Base-by-base conservation (phyloP, 2,113 vertebrate genomes). In the Diglossa brunneiventris region DNA sequence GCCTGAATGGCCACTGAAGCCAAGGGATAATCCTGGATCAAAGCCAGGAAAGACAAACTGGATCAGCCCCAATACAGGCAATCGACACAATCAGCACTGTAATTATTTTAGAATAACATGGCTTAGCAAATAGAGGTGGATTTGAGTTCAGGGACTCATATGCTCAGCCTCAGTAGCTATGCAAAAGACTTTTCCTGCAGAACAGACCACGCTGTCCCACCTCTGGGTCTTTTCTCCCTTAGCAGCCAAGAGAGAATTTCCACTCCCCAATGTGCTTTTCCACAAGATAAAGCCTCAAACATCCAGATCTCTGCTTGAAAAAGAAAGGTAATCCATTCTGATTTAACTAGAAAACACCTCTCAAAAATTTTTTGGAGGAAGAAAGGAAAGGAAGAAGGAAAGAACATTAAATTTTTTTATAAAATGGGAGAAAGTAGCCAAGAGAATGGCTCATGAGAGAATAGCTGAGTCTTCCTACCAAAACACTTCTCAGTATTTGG, bases 51-150 rank as follows among this genome's bases (percentile, higher is more conserved):
- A 81, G 53, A 50, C 49, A 87, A 81, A 79, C 78, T 89, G 80
- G 49, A 94, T 31, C 87, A 89, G 47, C 33, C 50, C 68, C 47
- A 80, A n/a, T 24, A 74, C 59, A 88, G 28, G 44, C 64, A 94
- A 76, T 83, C 35, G 28, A 47, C 63, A 91, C 74, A 85, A 44
- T 61, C 49, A 76, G 62, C 44, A n/a, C 17, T 63, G 46, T 87
- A 93, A 94, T 96, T 93, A 83, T 80, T 95, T 87, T 83, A 88
- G 83, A 90, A 80, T 77, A 89, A 62, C 79, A 70, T 33, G 59
- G 24, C 42, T 52, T n/a, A 85, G 58, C 77, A 93, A 64, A 89
- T 3, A 92, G 80, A 83, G 31, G 47, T 64, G 64, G 61, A 50
- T 64, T 80, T 90, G 55, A 95, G 55, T 83, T 80, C 85, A 76